Evolutionary conservation across 1,140 invertebrate genomes (phyloP).

Genomic region (Chionoecetes opilio): DNA sequence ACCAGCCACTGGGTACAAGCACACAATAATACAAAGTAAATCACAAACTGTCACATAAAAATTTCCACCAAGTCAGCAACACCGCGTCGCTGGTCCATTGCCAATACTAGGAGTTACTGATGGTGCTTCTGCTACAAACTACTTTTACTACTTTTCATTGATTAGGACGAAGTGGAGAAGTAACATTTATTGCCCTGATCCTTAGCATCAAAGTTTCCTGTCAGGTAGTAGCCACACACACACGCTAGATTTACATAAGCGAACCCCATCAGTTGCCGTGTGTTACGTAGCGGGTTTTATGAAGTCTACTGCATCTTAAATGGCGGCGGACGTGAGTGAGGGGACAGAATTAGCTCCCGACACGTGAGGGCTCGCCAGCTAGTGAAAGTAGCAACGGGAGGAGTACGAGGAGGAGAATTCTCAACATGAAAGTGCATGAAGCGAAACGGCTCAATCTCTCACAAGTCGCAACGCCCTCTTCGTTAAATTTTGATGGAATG

Average conservation of each 20-base stretch:
- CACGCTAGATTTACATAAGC: too few relatives aligned
- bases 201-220: not conserved
- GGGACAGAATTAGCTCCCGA: not conserved
- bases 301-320: not conserved
- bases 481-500: not conserved
- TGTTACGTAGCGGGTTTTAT: not conserved
- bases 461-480: not conserved
- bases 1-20: not conserved
- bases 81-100: not conserved
- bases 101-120: not conserved
- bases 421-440: not conserved
- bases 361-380: not conserved
- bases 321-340: not conserved
- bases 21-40: constrained; percentile 38
- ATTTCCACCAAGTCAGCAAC: not conserved
- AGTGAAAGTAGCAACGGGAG: not conserved
- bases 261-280: too few relatives aligned
- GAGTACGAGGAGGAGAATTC: not conserved
- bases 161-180: not conserved
- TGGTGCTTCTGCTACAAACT: not conserved
- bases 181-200: not conserved
- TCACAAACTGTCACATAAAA: not conserved
- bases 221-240: too few relatives aligned
- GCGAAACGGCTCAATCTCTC: not conserved
- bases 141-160: not conserved